Evolutionary conservation across 2,888 invertebrate genomes (phyloP).

Genomic region (Arctia plantaginis): DNA sequence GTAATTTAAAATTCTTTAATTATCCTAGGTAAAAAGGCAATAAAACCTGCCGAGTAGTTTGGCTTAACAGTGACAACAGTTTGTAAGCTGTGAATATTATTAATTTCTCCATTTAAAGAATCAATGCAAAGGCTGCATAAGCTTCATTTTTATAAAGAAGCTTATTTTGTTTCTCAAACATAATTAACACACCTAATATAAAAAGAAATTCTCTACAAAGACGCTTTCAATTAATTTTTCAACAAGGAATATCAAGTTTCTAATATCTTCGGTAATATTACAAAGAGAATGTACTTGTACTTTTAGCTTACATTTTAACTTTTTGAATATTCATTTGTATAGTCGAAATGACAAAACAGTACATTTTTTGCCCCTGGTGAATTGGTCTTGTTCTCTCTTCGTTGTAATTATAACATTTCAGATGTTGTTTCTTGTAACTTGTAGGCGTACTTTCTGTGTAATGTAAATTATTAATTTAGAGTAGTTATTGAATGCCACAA

Average conservation of each 20-base stretch:
- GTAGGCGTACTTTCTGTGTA: not conserved
- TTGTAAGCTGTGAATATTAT: not conserved
- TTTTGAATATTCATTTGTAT: constrained; percentile 46
- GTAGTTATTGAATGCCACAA: not conserved
- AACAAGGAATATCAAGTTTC: constrained; percentile 26
- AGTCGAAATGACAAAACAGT: constrained; percentile 19
- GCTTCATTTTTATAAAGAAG: not conserved
- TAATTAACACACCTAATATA: constrained; percentile 7
- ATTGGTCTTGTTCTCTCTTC: constrained; percentile 18
- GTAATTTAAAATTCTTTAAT: too few relatives aligned
- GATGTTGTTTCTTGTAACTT: constrained; percentile 8
- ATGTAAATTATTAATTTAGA: constrained; percentile 7
- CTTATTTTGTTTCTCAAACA: constrained; percentile 1
- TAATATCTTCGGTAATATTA: constrained; percentile 22
- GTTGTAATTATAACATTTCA: constrained; percentile 29
- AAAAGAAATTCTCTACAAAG: constrained; percentile 1
- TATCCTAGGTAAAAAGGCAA: too few relatives aligned
- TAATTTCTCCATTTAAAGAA: not conserved
- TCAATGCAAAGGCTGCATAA: too few relatives aligned
- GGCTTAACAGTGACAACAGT: not conserved
- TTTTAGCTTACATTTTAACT: constrained; percentile 14
- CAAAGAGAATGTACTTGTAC: constrained; percentile 27
- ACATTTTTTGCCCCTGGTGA: constrained; percentile 4
- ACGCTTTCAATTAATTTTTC: constrained; percentile 36
- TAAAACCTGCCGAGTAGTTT: too few relatives aligned